phyloP scores from a whole-genome alignment of 2,888 invertebrate species.

The Idaea dimidiata region DNA sequence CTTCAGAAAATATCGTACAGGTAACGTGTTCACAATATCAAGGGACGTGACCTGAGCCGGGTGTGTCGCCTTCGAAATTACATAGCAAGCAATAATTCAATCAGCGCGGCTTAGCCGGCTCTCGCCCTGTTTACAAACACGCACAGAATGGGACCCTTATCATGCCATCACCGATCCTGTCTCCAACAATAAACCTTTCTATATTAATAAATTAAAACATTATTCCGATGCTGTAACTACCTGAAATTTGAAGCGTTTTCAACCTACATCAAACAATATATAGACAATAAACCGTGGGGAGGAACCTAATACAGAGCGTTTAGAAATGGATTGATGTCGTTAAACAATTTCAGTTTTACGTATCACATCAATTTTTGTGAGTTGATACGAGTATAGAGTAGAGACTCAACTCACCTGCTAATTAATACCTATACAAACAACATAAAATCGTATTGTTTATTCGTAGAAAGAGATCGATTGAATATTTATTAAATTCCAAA shows the following conservation, averaged over 20 bases:
- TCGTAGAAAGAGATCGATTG: not conserved
- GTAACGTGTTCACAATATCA: constrained; percentile 43
- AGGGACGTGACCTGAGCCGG: constrained; percentile 53
- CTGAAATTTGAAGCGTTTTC: not conserved
- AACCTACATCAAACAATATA: not conserved
- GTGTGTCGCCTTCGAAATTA: constrained; percentile 50
- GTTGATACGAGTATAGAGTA: not conserved
- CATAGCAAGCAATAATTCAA: constrained; percentile 73
- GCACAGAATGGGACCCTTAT: constrained; percentile 43
- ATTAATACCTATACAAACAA: not conserved
- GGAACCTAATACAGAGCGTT: not conserved
- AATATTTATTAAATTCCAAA: constrained; percentile 2
- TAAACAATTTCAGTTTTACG: not conserved
- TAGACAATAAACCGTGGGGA: not conserved
- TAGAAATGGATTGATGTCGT: not conserved
- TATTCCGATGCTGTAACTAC: not conserved
- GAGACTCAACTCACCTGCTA: not conserved
- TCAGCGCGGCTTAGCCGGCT: constrained; percentile 68
- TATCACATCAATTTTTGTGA: not conserved
- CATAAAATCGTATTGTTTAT: not conserved
- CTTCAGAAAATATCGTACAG: constrained; percentile 20
- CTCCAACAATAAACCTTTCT: constrained; percentile 23
- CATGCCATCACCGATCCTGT: constrained; percentile 44
- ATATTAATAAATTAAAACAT: constrained; percentile 16
- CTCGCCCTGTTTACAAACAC: constrained; percentile 66